These are phyloP conservation scores for Anguilla pacifica DNA, from an alignment of 2,797 vertebrate genomes.

Conservation along the genomic window DNA sequence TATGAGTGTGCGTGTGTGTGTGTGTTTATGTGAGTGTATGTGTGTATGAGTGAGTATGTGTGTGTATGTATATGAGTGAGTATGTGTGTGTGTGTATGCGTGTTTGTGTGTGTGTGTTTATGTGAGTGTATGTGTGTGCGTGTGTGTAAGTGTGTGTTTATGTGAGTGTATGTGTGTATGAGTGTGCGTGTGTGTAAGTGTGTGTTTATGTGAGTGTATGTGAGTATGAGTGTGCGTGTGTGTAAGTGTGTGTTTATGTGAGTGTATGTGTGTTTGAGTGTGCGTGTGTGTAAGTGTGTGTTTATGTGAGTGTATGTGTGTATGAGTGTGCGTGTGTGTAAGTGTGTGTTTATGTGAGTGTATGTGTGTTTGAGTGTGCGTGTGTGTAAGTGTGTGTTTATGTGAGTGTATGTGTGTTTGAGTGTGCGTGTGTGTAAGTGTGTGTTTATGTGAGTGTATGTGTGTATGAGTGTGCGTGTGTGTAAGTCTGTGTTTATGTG, in stretches of 20 bases:
- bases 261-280: no score
- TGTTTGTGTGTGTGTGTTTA: no score
- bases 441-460: not conserved
- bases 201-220: no score
- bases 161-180: constrained; percentile 42
- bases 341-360: not conserved
- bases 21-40: not conserved
- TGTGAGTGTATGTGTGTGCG: not conserved
- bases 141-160: not conserved
- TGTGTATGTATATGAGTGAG: constrained; percentile 29
- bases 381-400: no score
- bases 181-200: not conserved
- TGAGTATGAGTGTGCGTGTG: not conserved
- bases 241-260: no score
- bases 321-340: not conserved
- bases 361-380: not conserved
- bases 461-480: not conserved
- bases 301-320: constrained; percentile 27
- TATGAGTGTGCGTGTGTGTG: constrained; percentile 48
- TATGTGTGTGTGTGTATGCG: not conserved
- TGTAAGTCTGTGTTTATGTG: constrained; percentile 17
- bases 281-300: constrained; percentile 37
- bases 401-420: constrained; percentile 5
- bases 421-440: not conserved
- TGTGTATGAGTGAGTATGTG: constrained; percentile 40